Evolutionary conservation across 2,113 vertebrate genomes (phyloP).

Genomic region (Otocyon megalotis): DNA sequence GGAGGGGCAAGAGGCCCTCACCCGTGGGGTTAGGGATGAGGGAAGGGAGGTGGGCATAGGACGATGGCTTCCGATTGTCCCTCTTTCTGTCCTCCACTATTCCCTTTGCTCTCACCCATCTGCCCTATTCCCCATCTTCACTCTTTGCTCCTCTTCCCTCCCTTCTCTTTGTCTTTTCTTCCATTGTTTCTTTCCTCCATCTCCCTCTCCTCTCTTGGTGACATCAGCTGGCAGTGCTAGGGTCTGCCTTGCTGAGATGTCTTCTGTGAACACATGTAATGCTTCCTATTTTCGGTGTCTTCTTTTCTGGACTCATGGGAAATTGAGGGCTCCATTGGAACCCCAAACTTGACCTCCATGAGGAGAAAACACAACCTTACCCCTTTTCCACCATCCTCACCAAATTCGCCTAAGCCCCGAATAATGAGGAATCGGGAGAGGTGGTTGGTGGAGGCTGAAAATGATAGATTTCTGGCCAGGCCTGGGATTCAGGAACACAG

Average conservation of each 20-base stretch:
- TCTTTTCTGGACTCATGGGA: background rate
- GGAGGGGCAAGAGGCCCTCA: background rate
- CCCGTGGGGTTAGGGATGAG: background rate
- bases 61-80: background rate
- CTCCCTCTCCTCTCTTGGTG: background rate
- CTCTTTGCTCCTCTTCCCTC: background rate
- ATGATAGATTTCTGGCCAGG: background rate
- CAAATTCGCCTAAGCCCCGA: background rate
- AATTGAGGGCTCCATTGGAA: background rate
- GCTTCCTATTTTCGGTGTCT: background rate
- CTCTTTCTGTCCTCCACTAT: background rate
- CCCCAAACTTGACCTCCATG: background rate
- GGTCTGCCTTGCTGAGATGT: background rate
- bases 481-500: constrained; percentile 16
- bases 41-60: background rate
- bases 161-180: constrained; percentile 60
- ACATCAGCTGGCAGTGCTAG: constrained; percentile 46
- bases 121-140: background rate
- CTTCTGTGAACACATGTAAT: background rate
- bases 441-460: background rate
- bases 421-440: background rate
- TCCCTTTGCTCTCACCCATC: background rate
- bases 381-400: background rate
- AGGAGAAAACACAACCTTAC: background rate
- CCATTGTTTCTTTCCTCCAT: constrained; percentile 48